Conservation (phyloP, 2,797 vertebrate genomes). For the Oceanodroma leucorhoa region DNA sequence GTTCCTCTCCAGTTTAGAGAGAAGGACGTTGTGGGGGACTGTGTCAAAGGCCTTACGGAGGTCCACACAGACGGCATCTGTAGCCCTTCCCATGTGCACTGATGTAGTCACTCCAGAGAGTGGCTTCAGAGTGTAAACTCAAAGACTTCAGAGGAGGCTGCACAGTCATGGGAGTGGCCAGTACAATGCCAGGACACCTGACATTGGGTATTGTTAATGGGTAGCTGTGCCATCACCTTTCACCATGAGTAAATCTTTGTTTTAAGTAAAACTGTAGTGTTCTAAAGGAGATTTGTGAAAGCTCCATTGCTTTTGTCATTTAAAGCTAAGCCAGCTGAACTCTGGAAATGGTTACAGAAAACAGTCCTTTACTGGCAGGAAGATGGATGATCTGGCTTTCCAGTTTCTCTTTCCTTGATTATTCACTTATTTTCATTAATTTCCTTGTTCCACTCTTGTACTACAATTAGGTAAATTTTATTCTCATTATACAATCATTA, state of each 20-base stretch:
- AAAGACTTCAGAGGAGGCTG: background rate
- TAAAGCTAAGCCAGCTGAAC: background rate
- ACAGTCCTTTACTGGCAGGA: background rate
- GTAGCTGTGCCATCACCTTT: background rate
- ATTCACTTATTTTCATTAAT: background rate
- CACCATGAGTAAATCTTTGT: background rate
- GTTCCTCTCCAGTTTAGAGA: too few relatives aligned
- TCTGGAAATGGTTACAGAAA: background rate
- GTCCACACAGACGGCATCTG: too few relatives aligned
- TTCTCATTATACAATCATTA: background rate
- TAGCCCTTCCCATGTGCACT: too few relatives aligned
- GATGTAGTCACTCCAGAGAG: too few relatives aligned
- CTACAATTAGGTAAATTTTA: background rate
- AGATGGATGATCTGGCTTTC: background rate
- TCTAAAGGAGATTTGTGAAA: background rate
- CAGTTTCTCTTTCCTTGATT: background rate
- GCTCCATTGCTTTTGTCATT: background rate
- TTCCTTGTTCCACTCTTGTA: background rate
- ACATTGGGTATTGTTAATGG: background rate
- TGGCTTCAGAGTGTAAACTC: background rate
- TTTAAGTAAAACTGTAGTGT: background rate
- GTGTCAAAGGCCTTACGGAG: too few relatives aligned
- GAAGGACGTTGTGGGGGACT: too few relatives aligned
- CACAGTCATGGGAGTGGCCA: background rate
- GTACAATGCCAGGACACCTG: background rate